phyloP scores from a whole-genome alignment of 2,888 invertebrate species.

The Sphaerophoria taeniata region DNA sequence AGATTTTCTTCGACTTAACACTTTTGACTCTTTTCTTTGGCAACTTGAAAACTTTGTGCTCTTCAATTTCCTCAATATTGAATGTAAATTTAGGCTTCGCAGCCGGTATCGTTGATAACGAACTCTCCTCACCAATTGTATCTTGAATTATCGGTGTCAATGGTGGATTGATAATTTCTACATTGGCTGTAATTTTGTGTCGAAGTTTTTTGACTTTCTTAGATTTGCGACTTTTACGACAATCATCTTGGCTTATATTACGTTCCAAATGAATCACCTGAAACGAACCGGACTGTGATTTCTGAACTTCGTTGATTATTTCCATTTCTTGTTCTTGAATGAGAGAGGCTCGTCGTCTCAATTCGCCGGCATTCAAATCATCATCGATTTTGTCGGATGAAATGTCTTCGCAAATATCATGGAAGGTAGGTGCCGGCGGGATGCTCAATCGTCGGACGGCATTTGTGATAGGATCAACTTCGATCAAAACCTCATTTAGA shows the following conservation, averaged over 20 bases:
- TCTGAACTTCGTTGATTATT: slow-evolving; percentile 80
- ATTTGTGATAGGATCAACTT: slow-evolving; percentile 80
- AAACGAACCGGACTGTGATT: slow-evolving; percentile 80
- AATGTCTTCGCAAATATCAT: slow-evolving; percentile 84
- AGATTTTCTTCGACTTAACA: slow-evolving; percentile 65
- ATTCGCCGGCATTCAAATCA: slow-evolving; percentile 84
- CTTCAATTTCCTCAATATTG: slow-evolving; percentile 81
- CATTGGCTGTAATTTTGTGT: slow-evolving; percentile 81
- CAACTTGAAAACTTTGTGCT: slow-evolving; percentile 81
- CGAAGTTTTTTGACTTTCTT: slow-evolving; percentile 80
- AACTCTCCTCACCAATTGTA: slow-evolving; percentile 67
- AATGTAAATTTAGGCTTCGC: slow-evolving; percentile 80
- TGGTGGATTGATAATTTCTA: slow-evolving; percentile 79
- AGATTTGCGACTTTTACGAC: slow-evolving; percentile 77
- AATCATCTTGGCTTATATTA: slow-evolving; percentile 79
- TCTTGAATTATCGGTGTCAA: slow-evolving; percentile 70
- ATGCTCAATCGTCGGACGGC: slow-evolving; percentile 80
- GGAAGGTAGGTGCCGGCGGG: slow-evolving; percentile 83
- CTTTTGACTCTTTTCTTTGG: slow-evolving; percentile 80
- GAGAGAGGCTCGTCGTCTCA: slow-evolving; percentile 82
- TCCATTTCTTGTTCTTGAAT: slow-evolving; percentile 85
- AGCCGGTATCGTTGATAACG: slow-evolving; percentile 70
- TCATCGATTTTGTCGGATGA: slow-evolving; percentile 84
- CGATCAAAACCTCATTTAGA: slow-evolving; percentile 77
- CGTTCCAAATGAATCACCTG: slow-evolving; percentile 81